Conservation (phyloP, 2,888 invertebrate genomes). For the Tetramorium bicarinatum region DNA sequence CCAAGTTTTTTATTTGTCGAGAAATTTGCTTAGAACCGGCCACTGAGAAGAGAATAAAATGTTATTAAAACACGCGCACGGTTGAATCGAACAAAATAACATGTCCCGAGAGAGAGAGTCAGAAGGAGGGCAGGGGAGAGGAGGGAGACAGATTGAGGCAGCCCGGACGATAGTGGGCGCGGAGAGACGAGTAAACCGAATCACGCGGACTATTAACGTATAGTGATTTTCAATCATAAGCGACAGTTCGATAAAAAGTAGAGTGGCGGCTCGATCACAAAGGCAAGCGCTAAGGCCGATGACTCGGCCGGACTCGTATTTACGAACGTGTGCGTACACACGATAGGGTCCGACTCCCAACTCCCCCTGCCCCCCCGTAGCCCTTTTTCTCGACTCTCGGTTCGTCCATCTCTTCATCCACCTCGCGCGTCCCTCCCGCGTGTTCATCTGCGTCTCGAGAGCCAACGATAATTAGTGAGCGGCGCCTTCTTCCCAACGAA, state of each 20-base stretch:
- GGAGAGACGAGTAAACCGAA: conserved; percentile 71
- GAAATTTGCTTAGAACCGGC: neutral
- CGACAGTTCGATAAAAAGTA: conserved; percentile 85
- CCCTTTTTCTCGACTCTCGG: conserved; percentile 41
- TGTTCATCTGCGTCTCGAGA: conserved; percentile 69
- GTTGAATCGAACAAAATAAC: conserved; percentile 36
- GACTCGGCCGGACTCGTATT: conserved; percentile 84
- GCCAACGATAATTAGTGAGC: conserved; percentile 82
- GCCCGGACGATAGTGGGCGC: conserved; percentile 32
- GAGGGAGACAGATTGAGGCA: conserved; percentile 11
- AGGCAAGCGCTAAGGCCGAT: conserved; percentile 81
- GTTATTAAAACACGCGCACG: conserved; percentile 11
- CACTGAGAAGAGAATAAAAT: conserved; percentile 8
- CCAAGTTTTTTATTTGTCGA: neutral
- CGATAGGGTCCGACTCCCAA: conserved; percentile 61
- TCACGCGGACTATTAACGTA: conserved; percentile 82
- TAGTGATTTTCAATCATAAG: conserved; percentile 85
- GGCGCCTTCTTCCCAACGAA: conserved; percentile 75
- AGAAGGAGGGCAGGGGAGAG: neutral
- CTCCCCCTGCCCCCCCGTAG: conserved; percentile 48
- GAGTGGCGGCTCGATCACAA: conserved; percentile 84
- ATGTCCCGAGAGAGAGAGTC: neutral
- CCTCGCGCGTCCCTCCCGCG: conserved; percentile 65
- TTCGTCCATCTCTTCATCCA: conserved; percentile 62
- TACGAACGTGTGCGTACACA: conserved; percentile 71